A percentile compares a stretch with the other conserved stretches of the same genome.
phyloP scores from a whole-genome alignment of 2,888 invertebrate genomes.

The Cyclophora albipunctata region DNA sequence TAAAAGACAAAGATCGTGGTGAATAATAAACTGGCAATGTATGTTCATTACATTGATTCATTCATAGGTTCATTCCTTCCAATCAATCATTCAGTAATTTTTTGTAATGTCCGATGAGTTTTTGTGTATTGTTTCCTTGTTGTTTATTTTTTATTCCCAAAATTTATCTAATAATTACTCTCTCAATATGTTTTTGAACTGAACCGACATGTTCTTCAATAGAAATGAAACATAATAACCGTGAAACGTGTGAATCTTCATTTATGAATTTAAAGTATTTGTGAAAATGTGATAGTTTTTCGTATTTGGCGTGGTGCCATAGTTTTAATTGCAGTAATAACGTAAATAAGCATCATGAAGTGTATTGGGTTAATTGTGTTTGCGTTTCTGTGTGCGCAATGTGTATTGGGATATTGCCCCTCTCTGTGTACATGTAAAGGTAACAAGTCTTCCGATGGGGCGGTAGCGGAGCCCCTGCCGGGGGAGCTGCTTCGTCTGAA shows the following conservation, averaged over 20 bases:
- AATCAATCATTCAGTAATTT: conserved; percentile 31
- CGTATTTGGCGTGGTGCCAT: conserved; percentile 70
- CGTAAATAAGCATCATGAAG: conserved; percentile 54
- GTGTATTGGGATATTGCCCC: conserved; percentile 50
- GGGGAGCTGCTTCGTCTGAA: conserved; percentile 77
- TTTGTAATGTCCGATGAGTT: conserved; percentile 48
- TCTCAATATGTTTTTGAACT: conserved; percentile 27
- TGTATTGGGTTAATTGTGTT: conserved; percentile 41
- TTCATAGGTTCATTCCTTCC: too few species aligned
- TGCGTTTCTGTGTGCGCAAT: conserved; percentile 36
- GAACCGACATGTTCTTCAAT: conserved; percentile 19
- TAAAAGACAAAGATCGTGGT: too few species aligned
- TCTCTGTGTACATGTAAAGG: conserved; percentile 75
- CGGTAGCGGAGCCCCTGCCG: conserved; percentile 66
- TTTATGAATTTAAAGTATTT: conserved; percentile 47
- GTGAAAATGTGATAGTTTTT: conserved; percentile 68
- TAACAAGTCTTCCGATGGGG: conserved; percentile 70
- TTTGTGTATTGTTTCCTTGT: conserved; percentile 43
- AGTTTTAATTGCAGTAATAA: conserved; percentile 52
- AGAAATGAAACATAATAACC: conserved; percentile 11
- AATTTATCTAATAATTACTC: conserved; percentile 26
- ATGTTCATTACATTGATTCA: too few species aligned
- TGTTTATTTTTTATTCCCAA: conserved; percentile 68
- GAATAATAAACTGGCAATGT: too few species aligned
- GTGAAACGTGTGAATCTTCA: conserved; percentile 23